These are phyloP conservation scores for Meandrusa payeni DNA, from an alignment of 2,888 invertebrate species.

Conservation along the genomic window DNA sequence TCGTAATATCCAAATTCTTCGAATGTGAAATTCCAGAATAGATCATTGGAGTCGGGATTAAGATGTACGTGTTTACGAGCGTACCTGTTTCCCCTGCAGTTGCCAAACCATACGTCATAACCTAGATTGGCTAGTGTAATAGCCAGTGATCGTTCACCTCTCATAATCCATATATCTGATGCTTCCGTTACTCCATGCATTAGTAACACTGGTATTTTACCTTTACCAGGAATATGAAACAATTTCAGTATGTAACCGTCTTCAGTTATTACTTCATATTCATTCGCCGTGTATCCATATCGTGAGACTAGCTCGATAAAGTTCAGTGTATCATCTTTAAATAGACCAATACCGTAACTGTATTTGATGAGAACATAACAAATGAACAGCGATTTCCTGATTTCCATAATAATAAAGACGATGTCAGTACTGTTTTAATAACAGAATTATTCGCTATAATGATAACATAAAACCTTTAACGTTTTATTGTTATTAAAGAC, in stretches of 20 bases:
- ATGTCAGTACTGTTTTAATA: too few species aligned
- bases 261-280: conserved; percentile 35
- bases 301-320: conserved; percentile 55
- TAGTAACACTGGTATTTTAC: conserved; percentile 32
- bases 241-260: conserved; percentile 42
- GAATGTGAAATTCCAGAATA: conserved; percentile 79
- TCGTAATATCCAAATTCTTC: conserved; percentile 86
- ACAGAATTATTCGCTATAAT: too few species aligned
- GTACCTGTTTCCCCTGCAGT: conserved; percentile 81
- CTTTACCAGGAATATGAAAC: conserved; percentile 35
- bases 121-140: conserved; percentile 33
- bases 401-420: too few species aligned
- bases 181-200: conserved; percentile 39
- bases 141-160: conserved; percentile 38
- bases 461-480: too few species aligned
- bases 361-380: conserved; percentile 15
- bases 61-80: conserved; percentile 68
- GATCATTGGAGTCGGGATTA: conserved; percentile 43
- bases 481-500: too few species aligned
- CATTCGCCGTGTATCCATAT: conserved; percentile 42
- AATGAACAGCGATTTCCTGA: too few species aligned
- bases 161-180: conserved; percentile 37
- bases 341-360: conserved; percentile 16
- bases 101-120: conserved; percentile 50
- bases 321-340: conserved; percentile 42